A percentile compares a stretch with the other conserved stretches of the same genome.
Conservation (phyloP, 2,888 invertebrate genomes). For the Drosophila gaucha region DNA sequence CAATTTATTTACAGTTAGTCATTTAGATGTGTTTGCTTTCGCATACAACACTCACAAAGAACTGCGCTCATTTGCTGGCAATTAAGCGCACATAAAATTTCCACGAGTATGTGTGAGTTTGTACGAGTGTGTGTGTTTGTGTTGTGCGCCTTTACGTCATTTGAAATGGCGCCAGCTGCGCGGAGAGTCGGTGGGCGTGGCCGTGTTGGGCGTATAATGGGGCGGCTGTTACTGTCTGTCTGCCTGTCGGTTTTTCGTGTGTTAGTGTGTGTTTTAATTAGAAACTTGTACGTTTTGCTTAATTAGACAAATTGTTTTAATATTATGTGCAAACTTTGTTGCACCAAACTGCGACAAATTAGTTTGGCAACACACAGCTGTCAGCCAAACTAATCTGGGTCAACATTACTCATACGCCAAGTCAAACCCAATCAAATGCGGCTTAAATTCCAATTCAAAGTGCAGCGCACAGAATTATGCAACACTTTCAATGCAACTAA, state of each 20-base stretch:
- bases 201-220: constrained; percentile 14
- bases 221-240: constrained; percentile 28
- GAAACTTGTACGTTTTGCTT: constrained; percentile 79
- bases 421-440: constrained; percentile 56
- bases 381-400: constrained; percentile 40
- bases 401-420: constrained; percentile 35
- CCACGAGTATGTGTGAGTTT: constrained; percentile 22
- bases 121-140: constrained; percentile 13
- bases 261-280: constrained; percentile 63
- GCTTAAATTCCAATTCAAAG: constrained; percentile 27
- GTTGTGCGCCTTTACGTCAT: constrained; percentile 41
- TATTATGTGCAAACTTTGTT: constrained; percentile 67
- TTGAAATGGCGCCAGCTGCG: constrained; percentile 52
- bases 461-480: constrained; percentile 57
- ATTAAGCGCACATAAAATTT: constrained; percentile 71
- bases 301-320: constrained; percentile 80
- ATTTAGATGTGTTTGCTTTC: constrained; percentile 63
- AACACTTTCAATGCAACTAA: constrained; percentile 30
- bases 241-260: constrained; percentile 10
- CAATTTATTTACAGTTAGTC: constrained; percentile 74
- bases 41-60: constrained; percentile 35
- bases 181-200: constrained; percentile 23
- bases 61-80: constrained; percentile 74
- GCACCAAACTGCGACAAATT: constrained; percentile 64
- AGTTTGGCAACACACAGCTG: constrained; percentile 51